Evolutionary conservation across 2,113 vertebrate species (phyloP), one percentile per base, ranked within the genome.

Genomic region (Sapayoa aenigma): DNA sequence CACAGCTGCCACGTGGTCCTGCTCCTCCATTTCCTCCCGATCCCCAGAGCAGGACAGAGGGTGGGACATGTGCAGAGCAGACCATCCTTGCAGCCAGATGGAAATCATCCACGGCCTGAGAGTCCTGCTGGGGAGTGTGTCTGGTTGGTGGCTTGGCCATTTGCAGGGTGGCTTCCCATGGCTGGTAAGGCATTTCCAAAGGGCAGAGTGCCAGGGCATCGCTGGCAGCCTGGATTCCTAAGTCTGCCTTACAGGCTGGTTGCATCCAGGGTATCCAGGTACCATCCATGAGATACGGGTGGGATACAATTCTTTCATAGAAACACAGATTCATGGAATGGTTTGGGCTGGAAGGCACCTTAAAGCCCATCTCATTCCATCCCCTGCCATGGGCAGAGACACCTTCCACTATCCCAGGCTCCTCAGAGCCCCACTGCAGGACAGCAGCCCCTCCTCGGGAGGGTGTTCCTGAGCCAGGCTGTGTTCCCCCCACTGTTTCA

Each of bases 41-140:
- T 39, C 42, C 55, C 41, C 56, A 13, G 82, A 37, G 50, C 41
- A 41, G 73, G 69, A 11, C 58, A 21, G 15, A 4, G 46, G 27
- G 39, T 44, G 68, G 63, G 23, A 76, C 72, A 42, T 2, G 12
- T 59, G 69, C 81, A n/a, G 59, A 63, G 56, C 89, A 76, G 62
- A 8, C 33, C 60, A 2, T 49, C 50, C 49, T 24, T 37, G 19
- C 47, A 71, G 66, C 39, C 75, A 75, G 67, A 11, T 9, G 53
- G 55, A 46, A 58, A 33, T 5, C 28, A 39, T 33, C 50, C 37
- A 18, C 1, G 12, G 35, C 17, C 58, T 14, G 39, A 27, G 58
- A 49, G 28, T 37, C 30, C 55, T 3, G 16, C 46, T 16, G 28
- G 58, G 62, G 5, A 9, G 21, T 7, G 18, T 0, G 0, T 4